Base-by-base conservation (phyloP, 2,113 vertebrate species). In the Salvelinus alpinus region DNA sequence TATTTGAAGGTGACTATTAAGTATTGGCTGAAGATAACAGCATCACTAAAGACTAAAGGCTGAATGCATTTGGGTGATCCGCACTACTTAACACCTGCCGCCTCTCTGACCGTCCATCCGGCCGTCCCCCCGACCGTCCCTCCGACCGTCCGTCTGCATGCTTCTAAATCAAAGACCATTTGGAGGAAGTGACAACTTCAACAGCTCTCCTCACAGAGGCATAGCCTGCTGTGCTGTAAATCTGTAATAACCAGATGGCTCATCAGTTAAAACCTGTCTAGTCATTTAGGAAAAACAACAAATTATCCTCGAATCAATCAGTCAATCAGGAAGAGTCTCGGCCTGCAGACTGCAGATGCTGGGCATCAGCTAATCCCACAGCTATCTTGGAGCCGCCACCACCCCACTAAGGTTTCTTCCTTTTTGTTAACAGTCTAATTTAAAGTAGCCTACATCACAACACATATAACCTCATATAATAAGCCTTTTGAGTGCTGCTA, bases 101-200 rank as follows among this genome's bases (percentile, higher is more conserved):
- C 14, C 48, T 51, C 48, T 51, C 13, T 1, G 13, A 13, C 47
- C 12, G 9, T 48, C 47, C 47, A 48, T 13, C 12, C 47, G 1
- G 4, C 29, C 5, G 31, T 16, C 13, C 14, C 3, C 14, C 48
- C 48, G 16, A 18, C 14, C 51, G 2, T 18, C 48, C 16, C 14
- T 54, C 51, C 14, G 16, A 18, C 51, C 16, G 22, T 12, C 62
- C 9, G 1, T 66, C 64, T 29, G 25, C 64, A 6, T 13, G 64
- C 27, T 31, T 66, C 51, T 66, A 66, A 66, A 66, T 31, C 14
- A 31, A 66, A 66, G 13, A 16, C 64, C 25, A 66, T 66, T 66
- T 31, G 18, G 66, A 68, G 31, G 66, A 38, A 68, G 29, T 44
- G 66, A 34, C 29, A 6, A 31, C 31, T 68, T 68, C 29, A 38